phyloP scores from a whole-genome alignment of 2,888 invertebrate genomes.

The Hypomecis punctinalis region DNA sequence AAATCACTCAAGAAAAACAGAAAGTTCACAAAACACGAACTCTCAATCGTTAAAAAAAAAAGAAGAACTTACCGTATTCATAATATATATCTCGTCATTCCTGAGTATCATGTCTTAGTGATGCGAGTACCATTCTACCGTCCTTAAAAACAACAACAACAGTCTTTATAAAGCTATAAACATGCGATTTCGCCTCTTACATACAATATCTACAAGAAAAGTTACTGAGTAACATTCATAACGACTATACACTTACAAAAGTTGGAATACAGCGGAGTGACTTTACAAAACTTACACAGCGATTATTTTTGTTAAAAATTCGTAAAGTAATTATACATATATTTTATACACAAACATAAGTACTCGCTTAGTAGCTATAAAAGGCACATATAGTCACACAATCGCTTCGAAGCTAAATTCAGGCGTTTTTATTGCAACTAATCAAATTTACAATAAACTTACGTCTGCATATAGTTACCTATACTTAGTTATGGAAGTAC shows the following conservation, averaged over 20 bases:
- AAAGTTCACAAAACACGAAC: too few species aligned
- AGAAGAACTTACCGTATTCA: constrained; percentile 1
- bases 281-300: constrained; percentile 22
- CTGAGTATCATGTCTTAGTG: constrained; percentile 47
- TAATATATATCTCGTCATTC: constrained; percentile 8
- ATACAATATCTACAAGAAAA: constrained; percentile 48
- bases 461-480: constrained; percentile 5
- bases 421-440: constrained; percentile 7
- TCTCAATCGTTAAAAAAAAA: not conserved
- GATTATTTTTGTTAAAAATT: constrained; percentile 11
- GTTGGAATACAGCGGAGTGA: constrained; percentile 47
- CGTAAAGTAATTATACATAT: constrained; percentile 16
- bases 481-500: not conserved
- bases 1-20: too few species aligned
- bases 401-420: constrained; percentile 38
- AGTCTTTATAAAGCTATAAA: constrained; percentile 66
- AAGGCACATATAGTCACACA: constrained; percentile 63
- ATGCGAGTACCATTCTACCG: constrained; percentile 47
- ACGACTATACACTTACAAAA: constrained; percentile 34
- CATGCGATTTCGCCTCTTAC: constrained; percentile 27
- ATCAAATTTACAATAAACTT: constrained; percentile 6
- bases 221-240: constrained; percentile 30
- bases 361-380: constrained; percentile 59
- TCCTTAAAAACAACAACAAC: constrained; percentile 62
- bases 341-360: constrained; percentile 40